Percentiles rank a stretch among this genome's conserved stretches.
Conservation (phyloP, 2,888 invertebrate species). For the Tachina lurida region DNA sequence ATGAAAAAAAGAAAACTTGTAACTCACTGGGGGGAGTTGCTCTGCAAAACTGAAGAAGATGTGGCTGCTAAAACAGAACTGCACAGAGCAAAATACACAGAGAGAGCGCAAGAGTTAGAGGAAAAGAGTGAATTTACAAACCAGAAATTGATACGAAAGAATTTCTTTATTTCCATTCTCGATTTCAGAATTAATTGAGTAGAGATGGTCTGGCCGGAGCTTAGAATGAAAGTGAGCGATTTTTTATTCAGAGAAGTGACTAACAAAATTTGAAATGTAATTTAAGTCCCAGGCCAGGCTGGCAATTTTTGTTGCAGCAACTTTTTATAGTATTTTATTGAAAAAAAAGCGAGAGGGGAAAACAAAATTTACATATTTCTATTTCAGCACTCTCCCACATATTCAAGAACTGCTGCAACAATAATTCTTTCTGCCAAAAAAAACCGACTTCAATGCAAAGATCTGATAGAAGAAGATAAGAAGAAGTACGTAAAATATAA, state of each 20-base stretch:
- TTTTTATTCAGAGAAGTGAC: not conserved
- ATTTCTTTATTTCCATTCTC: constrained; percentile 18
- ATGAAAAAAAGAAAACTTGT: constrained; percentile 4
- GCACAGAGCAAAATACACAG: not conserved
- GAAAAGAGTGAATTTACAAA: constrained; percentile 12
- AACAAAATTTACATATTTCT: too few species aligned
- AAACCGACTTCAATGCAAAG: too few species aligned
- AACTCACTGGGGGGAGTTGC: constrained; percentile 51
- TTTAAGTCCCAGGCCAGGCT: too few species aligned
- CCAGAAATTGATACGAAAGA: not conserved
- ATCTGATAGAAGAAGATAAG: too few species aligned
- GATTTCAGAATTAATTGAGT: constrained; percentile 17
- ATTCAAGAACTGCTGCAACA: too few species aligned
- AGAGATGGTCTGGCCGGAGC: not conserved
- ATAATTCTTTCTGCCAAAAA: too few species aligned
- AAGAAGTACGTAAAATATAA: too few species aligned
- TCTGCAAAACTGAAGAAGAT: constrained; percentile 56
- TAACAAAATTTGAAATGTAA: too few species aligned
- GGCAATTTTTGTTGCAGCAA: too few species aligned
- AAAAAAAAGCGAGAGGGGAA: too few species aligned
- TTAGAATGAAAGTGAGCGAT: not conserved
- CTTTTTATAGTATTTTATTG: too few species aligned
- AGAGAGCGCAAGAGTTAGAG: constrained; percentile 16
- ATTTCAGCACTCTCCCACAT: too few species aligned
- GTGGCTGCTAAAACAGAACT: constrained; percentile 2